Conservation (phyloP, 1,140 invertebrate genomes). For the Phocides pigmalion region DNA sequence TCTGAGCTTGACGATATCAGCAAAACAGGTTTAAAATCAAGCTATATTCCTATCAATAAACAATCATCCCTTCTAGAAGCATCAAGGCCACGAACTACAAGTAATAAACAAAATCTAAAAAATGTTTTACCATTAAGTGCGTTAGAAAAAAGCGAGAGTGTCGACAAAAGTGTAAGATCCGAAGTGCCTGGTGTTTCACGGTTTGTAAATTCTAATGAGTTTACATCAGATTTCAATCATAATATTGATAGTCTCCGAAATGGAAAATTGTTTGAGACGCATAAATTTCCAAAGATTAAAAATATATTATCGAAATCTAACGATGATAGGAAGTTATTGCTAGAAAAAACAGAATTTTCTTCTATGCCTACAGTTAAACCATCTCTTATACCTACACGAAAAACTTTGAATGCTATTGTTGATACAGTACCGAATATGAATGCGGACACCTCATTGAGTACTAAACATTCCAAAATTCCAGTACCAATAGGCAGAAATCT, state of each 20-base stretch:
- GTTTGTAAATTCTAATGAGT: not conserved
- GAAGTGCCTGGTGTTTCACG: not conserved
- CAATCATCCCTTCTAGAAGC: conserved; percentile 28
- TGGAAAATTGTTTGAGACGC: not conserved
- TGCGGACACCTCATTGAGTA: not conserved
- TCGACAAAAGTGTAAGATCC: not conserved
- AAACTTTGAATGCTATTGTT: not conserved
- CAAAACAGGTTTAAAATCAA: conserved; percentile 26
- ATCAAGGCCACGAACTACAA: conserved; percentile 21
- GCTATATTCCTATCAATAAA: conserved; percentile 36
- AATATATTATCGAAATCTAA: conserved; percentile 1
- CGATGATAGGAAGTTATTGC: not conserved
- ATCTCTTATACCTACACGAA: not conserved
- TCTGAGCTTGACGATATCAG: conserved; percentile 11
- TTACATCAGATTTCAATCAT: not conserved
- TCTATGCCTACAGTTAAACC: not conserved
- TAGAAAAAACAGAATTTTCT: not conserved
- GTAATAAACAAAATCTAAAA: conserved; percentile 24
- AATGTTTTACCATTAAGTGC: conserved; percentile 2
- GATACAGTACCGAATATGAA: not conserved
- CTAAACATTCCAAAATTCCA: not conserved
- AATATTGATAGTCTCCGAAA: not conserved
- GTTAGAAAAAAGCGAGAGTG: conserved; percentile 3
- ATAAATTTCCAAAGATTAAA: not conserved
- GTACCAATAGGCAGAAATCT: not conserved